Evolutionary conservation across 2,888 invertebrate species (phyloP).

Genomic region (Polyommatus iphigenia): DNA sequence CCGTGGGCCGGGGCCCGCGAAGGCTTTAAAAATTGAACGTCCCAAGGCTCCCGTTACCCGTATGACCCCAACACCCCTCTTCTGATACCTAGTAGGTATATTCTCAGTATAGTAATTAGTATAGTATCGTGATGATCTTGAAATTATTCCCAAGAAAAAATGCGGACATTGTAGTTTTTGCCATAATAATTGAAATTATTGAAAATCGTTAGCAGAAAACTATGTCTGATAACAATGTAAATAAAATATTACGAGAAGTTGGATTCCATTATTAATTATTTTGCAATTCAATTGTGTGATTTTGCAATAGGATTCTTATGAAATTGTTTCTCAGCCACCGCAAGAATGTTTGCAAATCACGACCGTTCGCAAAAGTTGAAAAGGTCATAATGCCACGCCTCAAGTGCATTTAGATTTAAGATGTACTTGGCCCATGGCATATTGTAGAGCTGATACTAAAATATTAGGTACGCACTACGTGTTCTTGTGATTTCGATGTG

Average conservation of each 20-base stretch:
- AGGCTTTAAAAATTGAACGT: no score
- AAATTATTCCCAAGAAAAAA: not conserved
- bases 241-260: not conserved
- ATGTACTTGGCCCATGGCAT: not conserved
- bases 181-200: not conserved
- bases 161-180: not conserved
- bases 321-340: conserved; percentile 24
- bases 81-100: not conserved
- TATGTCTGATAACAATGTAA: not conserved
- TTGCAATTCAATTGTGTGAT: conserved; percentile 16
- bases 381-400: not conserved
- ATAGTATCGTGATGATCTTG: not conserved
- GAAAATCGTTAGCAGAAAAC: not conserved
- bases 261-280: conserved; percentile 1
- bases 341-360: conserved; percentile 21
- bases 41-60: no score
- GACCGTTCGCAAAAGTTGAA: not conserved
- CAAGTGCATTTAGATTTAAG: conserved; percentile 1
- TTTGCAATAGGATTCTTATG: conserved; percentile 21
- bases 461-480: no score
- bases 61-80: no score
- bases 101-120: not conserved
- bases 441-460: not conserved
- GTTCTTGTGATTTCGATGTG: no score
- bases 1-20: no score